Percentiles rank a stretch among this genome's conserved stretches.
Conservation (phyloP, 2,113 vertebrate species). For the Stigmatopora argus region DNA sequence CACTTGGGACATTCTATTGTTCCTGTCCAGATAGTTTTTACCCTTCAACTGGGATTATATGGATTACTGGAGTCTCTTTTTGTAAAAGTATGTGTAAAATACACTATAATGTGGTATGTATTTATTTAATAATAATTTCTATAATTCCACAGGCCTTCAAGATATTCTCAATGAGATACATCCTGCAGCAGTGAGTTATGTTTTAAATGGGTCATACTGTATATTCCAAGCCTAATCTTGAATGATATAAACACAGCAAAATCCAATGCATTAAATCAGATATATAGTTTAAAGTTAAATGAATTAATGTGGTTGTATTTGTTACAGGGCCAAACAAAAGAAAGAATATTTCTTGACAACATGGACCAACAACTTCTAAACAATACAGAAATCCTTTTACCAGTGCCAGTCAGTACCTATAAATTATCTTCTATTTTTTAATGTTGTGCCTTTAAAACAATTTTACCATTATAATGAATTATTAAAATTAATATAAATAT, state of each 20-base stretch:
- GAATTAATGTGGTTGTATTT: neutral
- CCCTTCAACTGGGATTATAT: constrained; percentile 48
- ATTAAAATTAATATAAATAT: neutral
- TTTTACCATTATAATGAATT: too few relatives aligned
- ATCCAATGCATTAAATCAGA: neutral
- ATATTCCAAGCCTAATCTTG: neutral
- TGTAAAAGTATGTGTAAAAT: constrained; percentile 45
- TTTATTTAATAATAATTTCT: neutral
- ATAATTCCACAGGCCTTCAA: constrained; percentile 3
- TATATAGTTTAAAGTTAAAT: too few relatives aligned
- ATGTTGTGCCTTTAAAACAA: neutral
- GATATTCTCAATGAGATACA: constrained; percentile 18
- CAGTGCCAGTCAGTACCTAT: constrained; percentile 28
- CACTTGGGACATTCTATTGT: constrained; percentile 44
- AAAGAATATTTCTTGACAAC: constrained; percentile 29
- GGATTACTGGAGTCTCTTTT: constrained; percentile 25
- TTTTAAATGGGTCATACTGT: too few relatives aligned
- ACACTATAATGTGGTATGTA: neutral
- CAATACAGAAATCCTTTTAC: constrained; percentile 11
- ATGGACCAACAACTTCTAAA: constrained; percentile 35
- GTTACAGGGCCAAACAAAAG: constrained; percentile 39
- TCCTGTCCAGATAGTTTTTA: constrained; percentile 52
- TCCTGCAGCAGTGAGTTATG: constrained; percentile 17
- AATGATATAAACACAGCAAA: neutral
- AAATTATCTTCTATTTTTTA: neutral